Conservation (phyloP, 2,113 vertebrate species). For the Gallinago media region DNA sequence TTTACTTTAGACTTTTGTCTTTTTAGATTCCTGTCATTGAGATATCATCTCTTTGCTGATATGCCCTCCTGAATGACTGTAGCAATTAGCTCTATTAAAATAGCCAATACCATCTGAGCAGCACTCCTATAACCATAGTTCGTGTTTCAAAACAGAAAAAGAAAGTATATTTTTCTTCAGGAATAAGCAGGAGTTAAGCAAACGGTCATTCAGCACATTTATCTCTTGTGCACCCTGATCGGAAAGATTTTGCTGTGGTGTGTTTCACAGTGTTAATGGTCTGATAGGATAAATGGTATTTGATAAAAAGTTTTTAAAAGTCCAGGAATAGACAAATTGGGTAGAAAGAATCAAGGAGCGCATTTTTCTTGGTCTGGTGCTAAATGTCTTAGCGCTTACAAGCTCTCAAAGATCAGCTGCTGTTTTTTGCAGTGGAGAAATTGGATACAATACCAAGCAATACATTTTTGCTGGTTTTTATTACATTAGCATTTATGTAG, state of each 20-base stretch:
- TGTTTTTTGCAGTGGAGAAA: neutral
- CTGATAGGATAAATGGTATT: neutral
- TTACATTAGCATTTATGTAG: slow-evolving; percentile 38
- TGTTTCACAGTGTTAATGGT: neutral
- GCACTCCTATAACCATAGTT: neutral
- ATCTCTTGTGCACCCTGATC: neutral
- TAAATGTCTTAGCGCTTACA: slow-evolving; percentile 23
- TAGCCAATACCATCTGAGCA: neutral
- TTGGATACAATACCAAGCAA: neutral
- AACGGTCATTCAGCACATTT: neutral
- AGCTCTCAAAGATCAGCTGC: neutral
- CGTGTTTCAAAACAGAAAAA: slow-evolving; percentile 17
- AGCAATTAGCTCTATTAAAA: slow-evolving; percentile 50
- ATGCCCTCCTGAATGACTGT: slow-evolving; percentile 44
- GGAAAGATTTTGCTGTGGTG: slow-evolving; percentile 30
- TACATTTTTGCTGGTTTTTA: slow-evolving; percentile 6
- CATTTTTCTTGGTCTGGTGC: neutral
- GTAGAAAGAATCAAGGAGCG: neutral
- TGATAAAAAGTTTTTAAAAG: neutral
- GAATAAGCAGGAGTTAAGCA: neutral
- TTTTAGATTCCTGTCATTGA: neutral
- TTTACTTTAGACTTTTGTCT: neutral
- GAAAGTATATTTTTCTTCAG: neutral
- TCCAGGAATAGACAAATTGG: neutral
- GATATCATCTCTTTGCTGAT: neutral